Conservation (phyloP, 2,113 vertebrate genomes). For the Laticauda colubrina region DNA sequence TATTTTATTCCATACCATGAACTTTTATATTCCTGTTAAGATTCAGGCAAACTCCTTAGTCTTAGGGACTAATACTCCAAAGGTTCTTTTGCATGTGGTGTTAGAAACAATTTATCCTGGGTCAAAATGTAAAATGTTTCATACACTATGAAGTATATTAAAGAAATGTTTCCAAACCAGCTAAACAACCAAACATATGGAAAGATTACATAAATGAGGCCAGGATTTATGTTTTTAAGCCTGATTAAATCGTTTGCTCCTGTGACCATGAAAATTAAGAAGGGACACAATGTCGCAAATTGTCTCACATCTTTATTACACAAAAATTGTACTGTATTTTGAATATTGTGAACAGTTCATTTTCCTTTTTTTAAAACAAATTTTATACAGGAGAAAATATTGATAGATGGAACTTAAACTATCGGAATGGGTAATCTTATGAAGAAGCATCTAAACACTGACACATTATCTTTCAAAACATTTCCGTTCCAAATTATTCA, state of each 20-base stretch:
- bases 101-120: neutral
- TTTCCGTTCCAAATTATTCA: neutral
- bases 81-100: neutral
- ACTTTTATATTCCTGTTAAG: neutral
- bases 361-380: neutral
- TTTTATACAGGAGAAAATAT: neutral
- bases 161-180: neutral
- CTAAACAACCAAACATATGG: neutral
- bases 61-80: neutral
- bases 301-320: neutral
- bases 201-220: neutral
- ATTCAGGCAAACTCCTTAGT: neutral
- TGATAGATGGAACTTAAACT: neutral
- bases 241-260: neutral
- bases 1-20: neutral
- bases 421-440: neutral
- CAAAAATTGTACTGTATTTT: neutral
- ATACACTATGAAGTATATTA: neutral
- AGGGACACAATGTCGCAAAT: neutral
- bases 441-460: neutral
- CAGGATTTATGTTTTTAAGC: neutral
- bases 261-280: neutral
- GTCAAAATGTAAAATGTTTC: neutral
- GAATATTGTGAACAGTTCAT: neutral
- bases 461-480: neutral